Conservation (phyloP, 1,140 invertebrate genomes). For the Atopsyche davidsoni region DNA sequence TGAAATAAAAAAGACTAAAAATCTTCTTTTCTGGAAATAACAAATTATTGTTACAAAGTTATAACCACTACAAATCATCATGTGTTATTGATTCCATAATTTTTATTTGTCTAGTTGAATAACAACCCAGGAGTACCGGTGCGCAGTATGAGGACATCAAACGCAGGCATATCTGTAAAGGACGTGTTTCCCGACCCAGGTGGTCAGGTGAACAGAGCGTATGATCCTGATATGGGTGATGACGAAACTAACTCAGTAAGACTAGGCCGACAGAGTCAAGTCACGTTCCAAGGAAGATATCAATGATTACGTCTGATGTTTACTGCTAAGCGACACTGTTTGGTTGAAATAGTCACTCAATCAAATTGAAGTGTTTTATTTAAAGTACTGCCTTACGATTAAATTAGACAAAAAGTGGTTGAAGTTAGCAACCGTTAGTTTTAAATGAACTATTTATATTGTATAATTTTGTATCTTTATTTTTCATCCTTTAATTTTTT, state of each 20-base stretch:
- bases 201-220: slow-evolving; percentile 53
- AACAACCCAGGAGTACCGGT: slow-evolving; percentile 42
- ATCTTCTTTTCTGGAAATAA: too few relatives aligned
- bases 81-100: slow-evolving; percentile 2
- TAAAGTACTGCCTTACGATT: neutral
- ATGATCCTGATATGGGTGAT: slow-evolving; percentile 52
- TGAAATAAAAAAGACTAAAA: too few relatives aligned
- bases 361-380: neutral
- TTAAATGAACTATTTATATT: neutral
- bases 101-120: slow-evolving; percentile 38
- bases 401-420: neutral
- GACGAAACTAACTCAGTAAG: slow-evolving; percentile 53
- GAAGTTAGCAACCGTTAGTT: too few relatives aligned
- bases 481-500: neutral
- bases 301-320: slow-evolving; percentile 30
- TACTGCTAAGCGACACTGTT: neutral
- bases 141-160: slow-evolving; percentile 49
- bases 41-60: too few relatives aligned
- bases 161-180: slow-evolving; percentile 54
- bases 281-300: slow-evolving; percentile 45
- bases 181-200: slow-evolving; percentile 53
- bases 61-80: neutral
- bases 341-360: slow-evolving; percentile 16
- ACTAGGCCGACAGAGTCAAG: slow-evolving; percentile 46
- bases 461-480: neutral